Conservation (phyloP, 2,888 invertebrate species). For the Drosophila seclusa region DNA sequence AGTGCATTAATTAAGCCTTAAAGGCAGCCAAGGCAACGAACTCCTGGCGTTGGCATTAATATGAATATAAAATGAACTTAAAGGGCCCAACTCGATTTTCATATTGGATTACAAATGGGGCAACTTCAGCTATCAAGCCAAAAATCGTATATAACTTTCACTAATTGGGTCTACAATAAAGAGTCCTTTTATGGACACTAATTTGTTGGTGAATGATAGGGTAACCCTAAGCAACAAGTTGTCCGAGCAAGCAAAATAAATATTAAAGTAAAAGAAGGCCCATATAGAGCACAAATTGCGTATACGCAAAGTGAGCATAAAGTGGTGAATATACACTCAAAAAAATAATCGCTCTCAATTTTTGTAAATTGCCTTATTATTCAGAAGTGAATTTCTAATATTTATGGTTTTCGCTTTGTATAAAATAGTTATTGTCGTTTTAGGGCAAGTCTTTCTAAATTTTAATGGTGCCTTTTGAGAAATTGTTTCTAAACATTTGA, state of each 20-base stretch:
- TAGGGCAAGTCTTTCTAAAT: background rate
- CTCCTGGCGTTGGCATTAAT: background rate
- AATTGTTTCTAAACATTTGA: too few relatives aligned
- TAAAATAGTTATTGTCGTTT: background rate
- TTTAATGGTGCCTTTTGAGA: too few relatives aligned
- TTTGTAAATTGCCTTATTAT: background rate
- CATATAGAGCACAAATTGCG: conserved; percentile 3
- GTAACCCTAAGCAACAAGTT: conserved; percentile 14
- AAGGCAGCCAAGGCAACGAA: conserved; percentile 59
- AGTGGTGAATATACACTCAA: background rate
- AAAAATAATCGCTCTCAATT: rapidly evolving
- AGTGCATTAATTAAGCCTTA: conserved; percentile 77
- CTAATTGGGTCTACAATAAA: conserved; percentile 43
- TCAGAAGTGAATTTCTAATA: background rate
- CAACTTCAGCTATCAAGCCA: background rate
- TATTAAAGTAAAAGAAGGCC: background rate
- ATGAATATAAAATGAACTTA: conserved; percentile 19
- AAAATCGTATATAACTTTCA: conserved; percentile 33
- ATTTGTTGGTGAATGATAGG: conserved; percentile 9
- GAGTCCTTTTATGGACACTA: conserved; percentile 44
- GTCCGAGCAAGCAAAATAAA: background rate
- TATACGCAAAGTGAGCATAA: conserved; percentile 29
- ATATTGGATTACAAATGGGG: conserved; percentile 14
- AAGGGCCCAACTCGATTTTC: conserved; percentile 19
- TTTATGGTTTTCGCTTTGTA: too few relatives aligned